Conservation (phyloP, 2,888 invertebrate species). For the Stictocephala bisonia region DNA sequence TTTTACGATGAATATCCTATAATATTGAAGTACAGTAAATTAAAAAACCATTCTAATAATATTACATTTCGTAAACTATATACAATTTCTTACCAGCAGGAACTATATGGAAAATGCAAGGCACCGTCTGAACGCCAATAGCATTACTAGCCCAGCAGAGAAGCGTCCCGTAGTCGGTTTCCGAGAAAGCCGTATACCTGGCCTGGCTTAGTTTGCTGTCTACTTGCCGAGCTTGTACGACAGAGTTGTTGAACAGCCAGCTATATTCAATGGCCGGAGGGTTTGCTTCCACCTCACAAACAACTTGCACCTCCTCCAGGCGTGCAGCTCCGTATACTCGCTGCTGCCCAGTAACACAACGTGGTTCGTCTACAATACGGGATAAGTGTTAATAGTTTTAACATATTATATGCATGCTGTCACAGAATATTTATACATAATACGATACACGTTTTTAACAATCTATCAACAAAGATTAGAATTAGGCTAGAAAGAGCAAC, state of each 20-base stretch:
- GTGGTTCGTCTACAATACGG: conserved; percentile 58
- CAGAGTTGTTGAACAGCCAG: conserved; percentile 64
- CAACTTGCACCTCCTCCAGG: conserved; percentile 54
- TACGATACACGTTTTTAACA: no score
- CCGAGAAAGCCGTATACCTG: conserved; percentile 63
- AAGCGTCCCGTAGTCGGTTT: conserved; percentile 59
- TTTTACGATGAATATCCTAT: no score
- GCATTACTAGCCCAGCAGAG: conserved; percentile 58
- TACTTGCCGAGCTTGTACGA: conserved; percentile 53
- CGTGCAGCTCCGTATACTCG: conserved; percentile 57
- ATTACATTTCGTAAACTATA: no score
- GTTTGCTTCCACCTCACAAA: conserved; percentile 63
- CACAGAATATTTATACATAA: no score
- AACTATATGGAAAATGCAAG: conserved; percentile 59
- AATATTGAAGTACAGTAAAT: no score
- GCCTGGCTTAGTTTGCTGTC: conserved; percentile 59
- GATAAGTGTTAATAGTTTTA: no score
- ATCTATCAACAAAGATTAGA: no score
- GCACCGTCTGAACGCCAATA: conserved; percentile 56
- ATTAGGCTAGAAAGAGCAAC: no score
- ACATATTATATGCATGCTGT: no score
- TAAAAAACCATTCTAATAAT: no score
- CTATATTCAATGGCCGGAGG: conserved; percentile 62
- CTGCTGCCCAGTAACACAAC: conserved; percentile 56
- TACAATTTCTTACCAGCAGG: conserved; percentile 60